Conservation (phyloP, 2,113 vertebrate genomes). For the Chroicocephalus ridibundus region DNA sequence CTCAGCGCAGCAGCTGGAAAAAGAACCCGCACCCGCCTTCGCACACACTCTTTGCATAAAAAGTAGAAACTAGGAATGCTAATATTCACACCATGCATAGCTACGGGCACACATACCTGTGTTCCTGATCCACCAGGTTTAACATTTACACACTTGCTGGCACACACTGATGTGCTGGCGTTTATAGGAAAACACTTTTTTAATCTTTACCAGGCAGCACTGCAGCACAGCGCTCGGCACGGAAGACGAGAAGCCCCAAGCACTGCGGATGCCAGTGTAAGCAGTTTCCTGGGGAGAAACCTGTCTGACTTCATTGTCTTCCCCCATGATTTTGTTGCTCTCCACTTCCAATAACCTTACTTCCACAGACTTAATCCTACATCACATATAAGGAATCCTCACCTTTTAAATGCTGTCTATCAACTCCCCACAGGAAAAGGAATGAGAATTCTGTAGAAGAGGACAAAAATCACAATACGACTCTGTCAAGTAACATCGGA, state of each 20-base stretch:
- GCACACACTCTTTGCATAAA: background rate
- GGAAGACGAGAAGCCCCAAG: background rate
- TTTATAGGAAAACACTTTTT: background rate
- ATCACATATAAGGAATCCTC: background rate
- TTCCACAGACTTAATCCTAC: background rate
- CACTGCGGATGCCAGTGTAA: background rate
- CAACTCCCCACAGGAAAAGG: background rate
- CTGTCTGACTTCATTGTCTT: background rate
- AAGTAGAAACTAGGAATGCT: background rate
- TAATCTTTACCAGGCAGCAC: background rate
- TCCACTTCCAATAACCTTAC: background rate
- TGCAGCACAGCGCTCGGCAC: background rate
- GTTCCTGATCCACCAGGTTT: background rate
- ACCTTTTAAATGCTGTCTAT: background rate
- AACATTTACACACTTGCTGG: background rate
- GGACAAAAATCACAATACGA: background rate
- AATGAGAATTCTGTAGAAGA: background rate
- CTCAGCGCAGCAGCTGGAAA: background rate
- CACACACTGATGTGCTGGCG: background rate
- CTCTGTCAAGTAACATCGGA: background rate
- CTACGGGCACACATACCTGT: fast-evolving
- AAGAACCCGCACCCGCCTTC: background rate
- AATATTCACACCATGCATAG: background rate
- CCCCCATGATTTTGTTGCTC: background rate
- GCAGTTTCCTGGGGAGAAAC: background rate